Conservation (phyloP, 2,888 invertebrate species). For the Stratiomys singularior region DNA sequence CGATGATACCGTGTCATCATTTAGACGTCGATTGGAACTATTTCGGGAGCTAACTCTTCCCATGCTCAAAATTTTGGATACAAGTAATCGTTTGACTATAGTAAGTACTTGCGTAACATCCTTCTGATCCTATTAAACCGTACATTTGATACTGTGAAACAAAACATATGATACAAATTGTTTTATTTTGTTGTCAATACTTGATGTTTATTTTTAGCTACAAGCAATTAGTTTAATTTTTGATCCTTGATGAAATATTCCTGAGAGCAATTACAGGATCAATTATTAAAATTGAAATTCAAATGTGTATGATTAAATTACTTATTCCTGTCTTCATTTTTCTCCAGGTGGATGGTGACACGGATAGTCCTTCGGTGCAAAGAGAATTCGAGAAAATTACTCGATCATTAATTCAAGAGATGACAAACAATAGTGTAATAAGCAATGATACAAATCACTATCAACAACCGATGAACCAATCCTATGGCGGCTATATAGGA, state of each 20-base stretch:
- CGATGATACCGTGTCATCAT: conserved; percentile 89
- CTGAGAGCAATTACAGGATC: too few species aligned
- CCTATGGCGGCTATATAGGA: conserved; percentile 15
- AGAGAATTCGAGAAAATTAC: conserved; percentile 79
- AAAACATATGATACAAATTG: too few species aligned
- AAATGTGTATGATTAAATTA: too few species aligned
- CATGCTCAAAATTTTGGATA: conserved; percentile 87
- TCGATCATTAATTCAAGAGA: conserved; percentile 74
- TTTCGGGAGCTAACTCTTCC: conserved; percentile 89
- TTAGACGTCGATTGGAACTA: conserved; percentile 82
- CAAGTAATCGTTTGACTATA: conserved; percentile 82
- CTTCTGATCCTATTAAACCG: too few species aligned
- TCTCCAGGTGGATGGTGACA: conserved; percentile 88
- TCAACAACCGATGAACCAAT: conserved; percentile 33
- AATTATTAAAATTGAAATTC: too few species aligned
- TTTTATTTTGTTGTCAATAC: too few species aligned
- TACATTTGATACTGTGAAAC: too few species aligned
- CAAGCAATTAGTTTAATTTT: too few species aligned
- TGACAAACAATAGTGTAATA: conserved; percentile 58
- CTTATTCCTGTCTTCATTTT: conserved; percentile 3
- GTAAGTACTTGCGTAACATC: conserved; percentile 68
- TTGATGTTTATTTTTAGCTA: too few species aligned
- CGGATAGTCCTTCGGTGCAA: conserved; percentile 81
- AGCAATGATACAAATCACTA: not conserved
- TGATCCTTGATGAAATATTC: too few species aligned